Base-by-base conservation (phyloP, 1,140 invertebrate genomes). In the Patella vulgata region DNA sequence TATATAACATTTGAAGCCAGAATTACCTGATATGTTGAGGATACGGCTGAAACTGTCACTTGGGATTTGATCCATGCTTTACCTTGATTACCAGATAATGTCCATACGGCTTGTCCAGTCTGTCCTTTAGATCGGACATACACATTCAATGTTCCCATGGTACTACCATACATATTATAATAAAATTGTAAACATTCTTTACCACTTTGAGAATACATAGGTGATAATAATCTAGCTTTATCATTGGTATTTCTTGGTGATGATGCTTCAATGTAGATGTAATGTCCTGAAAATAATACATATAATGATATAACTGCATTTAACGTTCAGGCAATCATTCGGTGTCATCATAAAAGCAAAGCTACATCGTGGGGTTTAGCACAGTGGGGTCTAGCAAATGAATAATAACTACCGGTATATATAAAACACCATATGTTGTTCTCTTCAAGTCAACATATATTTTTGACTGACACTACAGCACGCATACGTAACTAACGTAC, bases 251-350 rank as follows among this genome's bases (percentile, higher is more conserved):
- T 75, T 50, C 88, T 81, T 0, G 89, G 88, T 1, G 66, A 40
- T 0, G 91, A 89, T 39, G 90, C 89, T 68, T 93, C 91, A 33
- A 91, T 89, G 75, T 92, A 93, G 83, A 93, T 88, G 77, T 92
- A 93, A 77, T 91, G 87, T 44, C 72, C 72, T 70, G 51, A 43
- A 39, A 46, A 31, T 25, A 25, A 44, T 27, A 54, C 33, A 27
- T 12, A 9, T 33, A 11, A 25, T 56, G 28, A 53, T 33, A 33
- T 1, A 9, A n/a, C n/a, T n/a, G n/a, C n/a, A n/a, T n/a, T n/a
- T n/a, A n/a, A n/a, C n/a, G n/a, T n/a, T n/a, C n/a, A n/a, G n/a
- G n/a, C n/a, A n/a, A n/a, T n/a, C n/a, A n/a, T n/a, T n/a, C n/a
- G n/a, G n/a, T n/a, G n/a, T n/a, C n/a, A n/a, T n/a, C n/a, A n/a